Base-by-base conservation (phyloP, 2,113 vertebrate genomes). In the Donacobius atricapilla region DNA sequence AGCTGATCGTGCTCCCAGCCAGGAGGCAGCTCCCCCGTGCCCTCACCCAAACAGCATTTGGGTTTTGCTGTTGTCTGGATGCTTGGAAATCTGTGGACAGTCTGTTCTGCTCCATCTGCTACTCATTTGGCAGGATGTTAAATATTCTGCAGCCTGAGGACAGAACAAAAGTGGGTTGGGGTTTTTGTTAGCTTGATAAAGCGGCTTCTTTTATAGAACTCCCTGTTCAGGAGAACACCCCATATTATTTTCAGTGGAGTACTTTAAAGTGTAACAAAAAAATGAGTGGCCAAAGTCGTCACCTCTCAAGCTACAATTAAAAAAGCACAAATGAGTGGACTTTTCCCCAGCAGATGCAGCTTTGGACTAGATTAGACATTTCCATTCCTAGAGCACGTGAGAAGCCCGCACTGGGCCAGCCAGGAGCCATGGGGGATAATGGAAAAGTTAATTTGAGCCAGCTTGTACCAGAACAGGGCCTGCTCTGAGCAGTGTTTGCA, bases 51-150 rank as follows among this genome's bases (percentile, higher is more conserved):
- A 66, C 33, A 33, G 47, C 50, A 45, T 33, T 66, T 70, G 3
- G 30, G 0, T 37, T 87, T 64, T 79, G 57, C 31, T 84, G 28
- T 50, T 81, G 77, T 87, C 73, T 93, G 69, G 7, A 42, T 91
- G 81, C 77, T 75, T 75, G 84, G 33, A 83, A 89, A 75, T 63
- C 72, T 87, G 84, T 60, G 39, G 64, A 16, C 56, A 51, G 81
- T 47, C 95, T 95, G 76, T 71, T 31, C 84, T 81, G 42, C 87
- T 93, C 95, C 95, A 96, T 93, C 95, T 96, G 92, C 92, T 87
- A 1, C 72, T 75, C 44, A 14, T 69, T 78, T 95, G 95, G 92
- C 93, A 94, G 63, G 72, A n/a, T 54, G n/a, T 58, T 48, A 20
- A 78, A 20, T 39, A 44, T 56, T 81, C 50, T 86, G 91, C 87